Percentiles rank a stretch among this genome's conserved stretches.
phyloP scores from a whole-genome alignment of 2,888 invertebrate genomes.

The Zhengitettix transpicula region DNA sequence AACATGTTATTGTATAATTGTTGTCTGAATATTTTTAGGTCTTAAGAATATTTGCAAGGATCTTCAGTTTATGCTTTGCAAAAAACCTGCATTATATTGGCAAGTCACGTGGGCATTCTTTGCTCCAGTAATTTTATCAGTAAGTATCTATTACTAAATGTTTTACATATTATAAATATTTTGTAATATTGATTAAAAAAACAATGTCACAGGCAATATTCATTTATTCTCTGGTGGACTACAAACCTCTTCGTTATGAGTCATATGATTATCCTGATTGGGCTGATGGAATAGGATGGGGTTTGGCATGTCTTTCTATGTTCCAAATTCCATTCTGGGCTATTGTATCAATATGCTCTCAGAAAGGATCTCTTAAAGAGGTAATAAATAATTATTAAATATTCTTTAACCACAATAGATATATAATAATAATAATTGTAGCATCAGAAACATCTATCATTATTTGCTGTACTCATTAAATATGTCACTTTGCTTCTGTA shows the following conservation, averaged over 20 bases:
- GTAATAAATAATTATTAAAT: constrained; percentile 3
- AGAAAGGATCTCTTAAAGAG: constrained; percentile 15
- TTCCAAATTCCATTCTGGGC: constrained; percentile 21
- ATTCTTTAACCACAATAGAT: too few species aligned
- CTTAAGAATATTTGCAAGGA: constrained; percentile 19
- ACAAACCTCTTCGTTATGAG: constrained; percentile 20
- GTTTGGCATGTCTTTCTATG: constrained; percentile 18
- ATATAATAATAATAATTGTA: too few species aligned
- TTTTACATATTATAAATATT: background rate
- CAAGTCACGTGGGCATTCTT: constrained; percentile 26
- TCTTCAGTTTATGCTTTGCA: constrained; percentile 22
- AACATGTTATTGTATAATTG: too few species aligned
- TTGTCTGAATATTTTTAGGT: constrained; percentile 10
- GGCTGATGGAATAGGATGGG: constrained; percentile 21
- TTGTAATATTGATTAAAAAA: background rate
- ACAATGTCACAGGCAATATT: constrained; percentile 19
- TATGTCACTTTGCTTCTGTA: background rate
- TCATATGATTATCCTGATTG: constrained; percentile 21
- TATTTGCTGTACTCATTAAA: background rate
- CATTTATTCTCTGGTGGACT: constrained; percentile 20
- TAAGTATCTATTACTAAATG: constrained; percentile 7
- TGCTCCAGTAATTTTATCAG: constrained; percentile 25
- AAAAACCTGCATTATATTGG: constrained; percentile 23
- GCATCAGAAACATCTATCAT: background rate
- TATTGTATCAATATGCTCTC: constrained; percentile 16